phyloP scores from a whole-genome alignment of 2,888 invertebrate species.

The Drosophila maculinotata region DNA sequence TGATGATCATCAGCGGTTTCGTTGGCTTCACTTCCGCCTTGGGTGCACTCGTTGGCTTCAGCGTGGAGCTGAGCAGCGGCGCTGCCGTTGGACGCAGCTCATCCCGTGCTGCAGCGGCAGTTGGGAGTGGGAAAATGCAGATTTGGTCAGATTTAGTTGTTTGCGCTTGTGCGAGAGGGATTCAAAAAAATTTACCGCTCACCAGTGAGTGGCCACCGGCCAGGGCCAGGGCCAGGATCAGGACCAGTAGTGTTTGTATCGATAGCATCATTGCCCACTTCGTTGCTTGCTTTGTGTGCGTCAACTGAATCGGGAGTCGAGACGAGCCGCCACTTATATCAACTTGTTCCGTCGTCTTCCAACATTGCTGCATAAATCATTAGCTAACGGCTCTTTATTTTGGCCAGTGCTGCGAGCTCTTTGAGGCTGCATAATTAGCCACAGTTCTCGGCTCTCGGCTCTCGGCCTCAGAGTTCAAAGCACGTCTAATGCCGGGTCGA shows the following conservation, averaged over 20 bases:
- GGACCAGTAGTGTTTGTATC: slow-evolving; percentile 43
- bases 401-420: too few species aligned
- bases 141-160: slow-evolving; percentile 4
- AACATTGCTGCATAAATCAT: slow-evolving; percentile 57
- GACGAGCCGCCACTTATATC: slow-evolving; percentile 61
- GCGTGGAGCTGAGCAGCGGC: slow-evolving; percentile 62
- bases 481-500: slow-evolving; percentile 51
- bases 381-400: slow-evolving; percentile 61
- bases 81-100: slow-evolving; percentile 59
- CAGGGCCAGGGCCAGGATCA: slow-evolving; percentile 61
- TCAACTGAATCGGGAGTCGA: slow-evolving; percentile 50
- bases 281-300: slow-evolving; percentile 34
- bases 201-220: slow-evolving; percentile 74
- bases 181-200: slow-evolving; percentile 79
- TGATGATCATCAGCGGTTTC: slow-evolving; percentile 68
- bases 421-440: slow-evolving; percentile 51
- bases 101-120: slow-evolving; percentile 24
- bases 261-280: slow-evolving; percentile 38
- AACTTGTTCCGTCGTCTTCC: slow-evolving; percentile 56
- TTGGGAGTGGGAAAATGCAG: background rate
- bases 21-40: slow-evolving; percentile 47
- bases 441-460: slow-evolving; percentile 7
- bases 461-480: slow-evolving; percentile 64
- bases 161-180: background rate
- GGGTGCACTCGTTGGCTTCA: slow-evolving; percentile 52